phyloP scores from a whole-genome alignment of 2,113 vertebrate genomes.

The Columba janthina region DNA sequence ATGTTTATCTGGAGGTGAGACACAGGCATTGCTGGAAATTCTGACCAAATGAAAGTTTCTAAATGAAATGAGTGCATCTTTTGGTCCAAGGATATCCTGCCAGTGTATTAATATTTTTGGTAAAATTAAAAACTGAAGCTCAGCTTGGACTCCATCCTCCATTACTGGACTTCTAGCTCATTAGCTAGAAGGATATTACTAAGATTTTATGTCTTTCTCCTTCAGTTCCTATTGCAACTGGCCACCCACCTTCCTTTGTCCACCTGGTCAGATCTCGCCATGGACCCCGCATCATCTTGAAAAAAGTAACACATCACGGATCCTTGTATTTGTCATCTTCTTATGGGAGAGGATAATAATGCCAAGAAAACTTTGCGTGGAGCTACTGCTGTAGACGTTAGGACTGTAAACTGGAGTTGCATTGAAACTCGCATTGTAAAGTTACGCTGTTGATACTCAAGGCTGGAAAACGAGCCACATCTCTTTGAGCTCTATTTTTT shows the following conservation, averaged over 20 bases:
- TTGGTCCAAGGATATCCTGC: not conserved
- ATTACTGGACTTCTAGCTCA: not conserved
- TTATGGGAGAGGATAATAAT: not conserved
- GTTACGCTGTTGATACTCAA: not conserved
- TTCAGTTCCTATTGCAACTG: not conserved
- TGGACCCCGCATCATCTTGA: not conserved
- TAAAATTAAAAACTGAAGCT: not conserved
- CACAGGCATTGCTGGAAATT: not conserved
- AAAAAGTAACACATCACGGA: not conserved
- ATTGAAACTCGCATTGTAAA: not conserved
- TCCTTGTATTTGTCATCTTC: not conserved
- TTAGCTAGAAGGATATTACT: not conserved
- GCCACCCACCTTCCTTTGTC: fast-evolving
- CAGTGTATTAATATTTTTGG: not conserved
- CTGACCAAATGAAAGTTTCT: not conserved
- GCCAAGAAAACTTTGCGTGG: not conserved
- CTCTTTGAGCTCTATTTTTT: not conserved
- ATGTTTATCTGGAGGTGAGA: not conserved
- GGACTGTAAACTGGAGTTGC: not conserved
- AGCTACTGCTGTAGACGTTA: not conserved
- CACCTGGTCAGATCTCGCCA: not conserved
- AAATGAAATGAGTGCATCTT: not conserved
- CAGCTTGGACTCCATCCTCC: not conserved
- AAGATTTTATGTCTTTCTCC: not conserved
- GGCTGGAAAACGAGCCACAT: not conserved